Percentiles rank a stretch among this genome's conserved stretches.
phyloP scores from a whole-genome alignment of 2,797 vertebrate genomes.

The Stomatorhinus walkeri region DNA sequence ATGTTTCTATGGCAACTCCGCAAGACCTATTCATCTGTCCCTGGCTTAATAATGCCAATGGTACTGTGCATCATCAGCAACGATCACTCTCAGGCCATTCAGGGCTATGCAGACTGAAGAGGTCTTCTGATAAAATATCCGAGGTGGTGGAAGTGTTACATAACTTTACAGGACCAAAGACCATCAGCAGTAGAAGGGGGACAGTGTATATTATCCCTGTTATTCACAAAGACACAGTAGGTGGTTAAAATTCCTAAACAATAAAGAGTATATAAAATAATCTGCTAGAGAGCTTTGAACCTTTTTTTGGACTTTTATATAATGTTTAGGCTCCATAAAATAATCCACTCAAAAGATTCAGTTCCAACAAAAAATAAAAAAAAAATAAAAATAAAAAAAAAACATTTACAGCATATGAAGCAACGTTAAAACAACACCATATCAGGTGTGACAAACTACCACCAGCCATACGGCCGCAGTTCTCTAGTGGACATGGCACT shows the following conservation, averaged over 20 bases:
- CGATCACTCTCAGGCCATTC: background rate
- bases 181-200: background rate
- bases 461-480: background rate
- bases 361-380: no score
- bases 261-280: no score
- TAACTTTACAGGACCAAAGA: background rate
- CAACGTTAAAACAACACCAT: background rate
- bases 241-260: background rate
- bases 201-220: background rate
- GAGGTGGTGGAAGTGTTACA: background rate
- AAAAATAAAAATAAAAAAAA: no score
- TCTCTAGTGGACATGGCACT: background rate
- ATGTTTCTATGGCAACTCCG: conserved; percentile 61
- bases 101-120: background rate
- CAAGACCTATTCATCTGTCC: conserved; percentile 51
- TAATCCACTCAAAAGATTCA: no score
- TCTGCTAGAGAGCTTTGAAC: no score
- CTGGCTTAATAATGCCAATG: background rate
- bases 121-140: background rate
- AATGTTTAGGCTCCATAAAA: no score
- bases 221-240: background rate
- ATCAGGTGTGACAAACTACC: background rate
- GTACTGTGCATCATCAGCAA: background rate
- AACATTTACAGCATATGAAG: no score
- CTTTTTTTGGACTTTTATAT: no score